Conservation (phyloP, 2,888 invertebrate genomes). For the Cheilosia scutellata region DNA sequence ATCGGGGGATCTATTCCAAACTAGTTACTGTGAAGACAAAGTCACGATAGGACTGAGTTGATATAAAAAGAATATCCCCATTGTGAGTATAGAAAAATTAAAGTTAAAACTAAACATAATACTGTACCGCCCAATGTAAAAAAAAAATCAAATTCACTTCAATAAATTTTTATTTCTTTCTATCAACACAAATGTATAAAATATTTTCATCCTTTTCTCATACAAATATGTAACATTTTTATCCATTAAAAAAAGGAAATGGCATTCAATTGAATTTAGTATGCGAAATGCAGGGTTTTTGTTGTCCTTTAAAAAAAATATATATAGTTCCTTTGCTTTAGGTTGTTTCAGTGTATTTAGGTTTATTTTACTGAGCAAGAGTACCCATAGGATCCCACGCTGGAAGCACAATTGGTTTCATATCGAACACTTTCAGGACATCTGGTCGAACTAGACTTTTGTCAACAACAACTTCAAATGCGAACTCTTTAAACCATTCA, state of each 20-base stretch:
- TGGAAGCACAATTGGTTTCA: slow-evolving; percentile 91
- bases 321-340: slow-evolving; percentile 64
- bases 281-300: slow-evolving; percentile 70
- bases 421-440: slow-evolving; percentile 90
- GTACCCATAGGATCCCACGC: slow-evolving; percentile 98
- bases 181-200: slow-evolving; percentile 73
- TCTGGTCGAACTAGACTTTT: slow-evolving; percentile 91
- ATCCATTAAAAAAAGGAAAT: slow-evolving; percentile 70
- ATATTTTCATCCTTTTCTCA: slow-evolving; percentile 49
- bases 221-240: slow-evolving; percentile 51
- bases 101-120: too few species aligned
- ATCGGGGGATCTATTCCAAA: too few species aligned
- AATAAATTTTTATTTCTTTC: slow-evolving; percentile 70
- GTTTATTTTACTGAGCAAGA: slow-evolving; percentile 85
- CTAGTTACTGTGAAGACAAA: too few species aligned
- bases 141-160: slow-evolving; percentile 25
- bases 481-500: slow-evolving; percentile 95
- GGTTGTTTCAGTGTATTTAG: slow-evolving; percentile 41
- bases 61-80: too few species aligned
- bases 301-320: slow-evolving; percentile 55
- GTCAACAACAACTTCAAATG: slow-evolving; percentile 95
- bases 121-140: too few species aligned
- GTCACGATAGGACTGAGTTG: too few species aligned
- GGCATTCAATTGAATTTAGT: slow-evolving; percentile 71
- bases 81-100: too few species aligned